Evolutionary conservation across 2,113 vertebrate genomes (phyloP).

Genomic region (Acanthochromis polyacanthus): DNA sequence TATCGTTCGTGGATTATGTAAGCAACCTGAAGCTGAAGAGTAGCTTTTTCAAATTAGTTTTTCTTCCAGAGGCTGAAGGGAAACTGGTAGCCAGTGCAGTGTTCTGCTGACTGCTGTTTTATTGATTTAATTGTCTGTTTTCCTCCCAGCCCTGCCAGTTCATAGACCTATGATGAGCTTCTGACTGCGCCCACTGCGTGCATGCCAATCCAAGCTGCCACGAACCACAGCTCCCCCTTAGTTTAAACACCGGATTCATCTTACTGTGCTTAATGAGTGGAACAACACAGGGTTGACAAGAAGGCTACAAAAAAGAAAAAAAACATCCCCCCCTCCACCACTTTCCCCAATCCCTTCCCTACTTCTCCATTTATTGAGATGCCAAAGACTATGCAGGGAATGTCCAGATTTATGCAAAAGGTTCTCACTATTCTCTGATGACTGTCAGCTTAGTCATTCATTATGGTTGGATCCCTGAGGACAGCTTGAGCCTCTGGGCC

Average conservation of each 20-base stretch:
- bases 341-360: constrained; percentile 53
- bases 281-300: constrained; percentile 71
- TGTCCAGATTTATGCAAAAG: constrained; percentile 70
- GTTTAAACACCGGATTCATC: constrained; percentile 63
- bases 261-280: constrained; percentile 72
- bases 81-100: constrained; percentile 32
- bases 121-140: constrained; percentile 79
- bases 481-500: constrained; percentile 50
- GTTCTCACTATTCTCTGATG: constrained; percentile 35
- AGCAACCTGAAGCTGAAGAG: constrained; percentile 31
- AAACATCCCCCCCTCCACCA: constrained; percentile 13
- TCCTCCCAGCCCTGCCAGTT: constrained; percentile 56
- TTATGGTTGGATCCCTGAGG: constrained; percentile 57
- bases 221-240: constrained; percentile 42
- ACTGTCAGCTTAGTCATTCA: constrained; percentile 74
- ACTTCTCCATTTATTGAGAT: constrained; percentile 64
- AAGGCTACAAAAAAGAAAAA: constrained; percentile 9
- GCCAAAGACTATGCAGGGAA: constrained; percentile 67
- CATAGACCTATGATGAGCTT: constrained; percentile 53
- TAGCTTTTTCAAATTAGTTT: constrained; percentile 34
- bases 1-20: constrained; percentile 12
- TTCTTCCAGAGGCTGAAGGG: constrained; percentile 18
- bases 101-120: constrained; percentile 73
- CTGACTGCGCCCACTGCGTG: constrained; percentile 54
- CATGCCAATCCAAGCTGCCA: constrained; percentile 52